Base-by-base conservation (phyloP, 2,888 invertebrate species). In the Acronicta psi region DNA sequence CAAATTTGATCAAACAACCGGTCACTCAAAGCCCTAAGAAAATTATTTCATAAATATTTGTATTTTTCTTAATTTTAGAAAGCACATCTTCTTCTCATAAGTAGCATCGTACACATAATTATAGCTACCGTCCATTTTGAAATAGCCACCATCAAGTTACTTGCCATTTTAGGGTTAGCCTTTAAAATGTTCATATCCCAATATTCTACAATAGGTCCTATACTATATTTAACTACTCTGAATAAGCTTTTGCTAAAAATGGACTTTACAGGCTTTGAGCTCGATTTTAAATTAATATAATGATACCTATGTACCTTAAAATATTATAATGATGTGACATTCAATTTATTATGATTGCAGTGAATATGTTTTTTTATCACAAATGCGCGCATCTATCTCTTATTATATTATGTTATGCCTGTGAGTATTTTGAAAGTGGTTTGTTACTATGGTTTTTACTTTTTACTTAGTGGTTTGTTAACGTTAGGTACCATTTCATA, bases 41-140 rank as follows among this genome's bases (percentile, higher is more conserved):
- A 41, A 58, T 50, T 59, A 69, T 54, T n/a, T 69, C 59, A 40
- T 31, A 46, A 47, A 43, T 43, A 43, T 36, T 46, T 23, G 14
- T 58, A 59, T 54, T 63, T 55, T 55, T 59, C 44, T 47, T 64
- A 57, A 62, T 63, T 63, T 50, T 71, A 64, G 56, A 56, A 37
- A 63, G 53, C 68, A 64, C 73, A 59, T 41, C 62, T 67, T 78
- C 81, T 75, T 79, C 59, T 71, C 72, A 60, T 42, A 42, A 72
- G 36, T 31, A 36, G 0, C 54, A 54, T 59, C 9, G 0, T 11
- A 38, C 34, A 69, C 59, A 63, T 61, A 29, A 25, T n/a, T 20
- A 56, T 71, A 75, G 75, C 78, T 69, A 73, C 83, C 83, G 84
- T 84, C 84, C 84, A 84, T 82, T 82, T 81, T 79, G 49, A 73